These are phyloP conservation scores for Euleptes europaea DNA, from an alignment of 2,113 vertebrate species.

Conservation along the genomic window DNA sequence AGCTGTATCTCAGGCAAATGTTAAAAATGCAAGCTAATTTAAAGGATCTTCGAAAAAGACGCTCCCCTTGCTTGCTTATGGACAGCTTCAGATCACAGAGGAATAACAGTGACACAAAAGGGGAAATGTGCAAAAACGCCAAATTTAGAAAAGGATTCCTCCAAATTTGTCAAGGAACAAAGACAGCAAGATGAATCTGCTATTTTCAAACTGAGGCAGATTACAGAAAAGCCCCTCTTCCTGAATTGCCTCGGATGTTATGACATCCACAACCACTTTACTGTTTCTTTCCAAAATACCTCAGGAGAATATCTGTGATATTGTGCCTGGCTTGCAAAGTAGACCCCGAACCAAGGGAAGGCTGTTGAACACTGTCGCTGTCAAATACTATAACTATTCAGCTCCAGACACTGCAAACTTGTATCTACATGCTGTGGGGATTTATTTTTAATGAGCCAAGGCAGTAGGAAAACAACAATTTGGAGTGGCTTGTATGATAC, in stretches of 20 bases:
- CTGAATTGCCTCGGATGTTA: neutral
- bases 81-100: neutral
- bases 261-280: neutral
- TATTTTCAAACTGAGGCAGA: neutral
- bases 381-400: conserved; percentile 23
- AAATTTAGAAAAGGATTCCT: neutral
- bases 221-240: neutral
- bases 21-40: neutral
- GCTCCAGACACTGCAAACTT: conserved; percentile 1
- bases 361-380: neutral
- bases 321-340: neutral
- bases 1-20: neutral
- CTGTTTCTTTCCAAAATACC: neutral
- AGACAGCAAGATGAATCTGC: neutral
- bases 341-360: neutral
- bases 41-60: neutral
- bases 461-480: conserved; percentile 9
- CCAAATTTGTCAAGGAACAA: neutral
- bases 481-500: neutral
- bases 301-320: neutral
- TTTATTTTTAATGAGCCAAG: conserved; percentile 23
- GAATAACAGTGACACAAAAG: neutral
- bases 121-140: neutral
- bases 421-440: conserved; percentile 1
- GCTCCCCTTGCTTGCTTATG: neutral